Evolutionary conservation across 2,888 invertebrate genomes (phyloP).

Genomic region (Microctonus hyperodae): DNA sequence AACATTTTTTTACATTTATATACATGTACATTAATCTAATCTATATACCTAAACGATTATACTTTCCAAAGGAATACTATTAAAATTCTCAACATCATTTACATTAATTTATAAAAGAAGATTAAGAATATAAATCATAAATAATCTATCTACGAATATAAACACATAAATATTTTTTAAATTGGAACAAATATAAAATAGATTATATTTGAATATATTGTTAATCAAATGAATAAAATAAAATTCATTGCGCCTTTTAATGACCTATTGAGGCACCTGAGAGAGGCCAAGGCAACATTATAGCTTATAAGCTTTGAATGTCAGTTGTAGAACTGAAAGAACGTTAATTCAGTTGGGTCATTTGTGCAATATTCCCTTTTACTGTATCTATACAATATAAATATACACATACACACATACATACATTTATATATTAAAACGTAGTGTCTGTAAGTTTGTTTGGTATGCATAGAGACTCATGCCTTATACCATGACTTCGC

Average conservation of each 20-base stretch:
- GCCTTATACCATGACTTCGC: conserved; percentile 16
- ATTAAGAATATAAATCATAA: not conserved
- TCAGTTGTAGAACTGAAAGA: conserved; percentile 3
- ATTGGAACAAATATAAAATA: not conserved
- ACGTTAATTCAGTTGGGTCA: conserved; percentile 22
- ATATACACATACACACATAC: not conserved
- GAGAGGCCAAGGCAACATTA: not conserved
- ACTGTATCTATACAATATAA: not conserved
- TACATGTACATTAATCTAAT: not conserved
- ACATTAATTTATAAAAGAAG: not conserved
- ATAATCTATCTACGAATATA: not conserved
- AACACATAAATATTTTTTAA: not conserved
- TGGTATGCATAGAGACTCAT: conserved; percentile 13
- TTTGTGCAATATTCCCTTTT: conserved; percentile 21
- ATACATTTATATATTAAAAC: not conserved
- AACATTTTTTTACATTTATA: conserved; percentile 7
- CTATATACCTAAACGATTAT: not conserved
- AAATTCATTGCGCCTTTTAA: conserved; percentile 2
- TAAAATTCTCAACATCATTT: not conserved
- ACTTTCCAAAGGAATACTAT: not conserved
- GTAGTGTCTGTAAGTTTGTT: not conserved
- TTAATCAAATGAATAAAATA: not conserved
- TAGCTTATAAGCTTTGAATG: conserved; percentile 7
- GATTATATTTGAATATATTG: not conserved
- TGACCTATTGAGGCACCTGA: conserved; percentile 18